These are phyloP conservation scores for Staurois parvus DNA, from an alignment of 2,797 vertebrate genomes.

Conservation along the genomic window DNA sequence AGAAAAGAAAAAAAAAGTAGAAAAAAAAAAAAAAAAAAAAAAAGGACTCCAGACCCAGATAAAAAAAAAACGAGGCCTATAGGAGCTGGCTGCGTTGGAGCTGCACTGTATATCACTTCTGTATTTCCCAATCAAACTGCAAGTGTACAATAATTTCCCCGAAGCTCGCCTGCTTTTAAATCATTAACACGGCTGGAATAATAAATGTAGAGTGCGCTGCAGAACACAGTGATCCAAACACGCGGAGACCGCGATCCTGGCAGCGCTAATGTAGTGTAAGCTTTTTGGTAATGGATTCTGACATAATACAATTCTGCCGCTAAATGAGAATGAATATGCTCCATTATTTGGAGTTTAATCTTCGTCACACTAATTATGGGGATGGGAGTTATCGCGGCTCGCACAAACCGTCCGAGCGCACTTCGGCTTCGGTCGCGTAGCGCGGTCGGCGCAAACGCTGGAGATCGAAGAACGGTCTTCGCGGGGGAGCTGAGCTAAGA, in stretches of 20 bases:
- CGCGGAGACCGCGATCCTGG: slow-evolving; percentile 46
- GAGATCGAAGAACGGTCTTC: no score
- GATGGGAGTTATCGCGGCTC: slow-evolving; percentile 50
- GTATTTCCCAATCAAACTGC: background rate
- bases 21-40: no score
- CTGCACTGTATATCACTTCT: no score
- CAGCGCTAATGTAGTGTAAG: slow-evolving; percentile 61
- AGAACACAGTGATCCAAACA: slow-evolving; percentile 52
- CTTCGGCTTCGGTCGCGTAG: slow-evolving; percentile 1
- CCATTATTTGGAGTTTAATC: slow-evolving; percentile 60
- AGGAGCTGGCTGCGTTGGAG: no score
- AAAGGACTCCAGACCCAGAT: no score
- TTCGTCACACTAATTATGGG: slow-evolving; percentile 58
- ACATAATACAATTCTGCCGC: slow-evolving; percentile 58
- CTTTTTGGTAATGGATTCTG: slow-evolving; percentile 55
- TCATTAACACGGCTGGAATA: slow-evolving; percentile 52
- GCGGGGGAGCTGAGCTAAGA: no score
- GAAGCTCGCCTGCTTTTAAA: slow-evolving; percentile 24
- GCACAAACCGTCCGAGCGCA: slow-evolving; percentile 39
- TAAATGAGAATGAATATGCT: slow-evolving; percentile 61
- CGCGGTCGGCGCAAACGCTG: no score
- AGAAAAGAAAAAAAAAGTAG: no score
- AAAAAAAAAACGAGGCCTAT: no score
- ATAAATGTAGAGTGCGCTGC: slow-evolving; percentile 29
- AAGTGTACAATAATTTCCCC: background rate